Base-by-base conservation (phyloP, 2,888 invertebrate genomes). In the Campaea margaritaria region DNA sequence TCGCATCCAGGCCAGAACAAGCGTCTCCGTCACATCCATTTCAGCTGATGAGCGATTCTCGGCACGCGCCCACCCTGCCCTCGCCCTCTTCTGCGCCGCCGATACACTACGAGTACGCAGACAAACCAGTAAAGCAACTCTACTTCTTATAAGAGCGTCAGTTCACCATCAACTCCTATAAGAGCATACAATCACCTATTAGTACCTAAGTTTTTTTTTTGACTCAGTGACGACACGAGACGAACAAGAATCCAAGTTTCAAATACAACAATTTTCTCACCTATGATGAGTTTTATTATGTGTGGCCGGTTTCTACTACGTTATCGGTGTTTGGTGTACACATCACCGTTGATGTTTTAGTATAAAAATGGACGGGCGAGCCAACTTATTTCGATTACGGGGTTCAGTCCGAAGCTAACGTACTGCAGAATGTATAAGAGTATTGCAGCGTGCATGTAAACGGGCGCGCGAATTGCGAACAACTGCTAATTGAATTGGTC, bases 401-500 rank as follows among this genome's bases (percentile, higher is more conserved):
- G n/a, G n/a, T n/a, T n/a, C n/a, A n/a, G n/a, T n/a, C n/a, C n/a
- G 11, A 28, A 45, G 28, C 28, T 45, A 5, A 10, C 13, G 13
- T 45, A 45, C 45, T 45, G 45, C 27, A 12, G 45, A n/a, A 8
- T 28, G 10, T 28, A 28, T 28, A n/a, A 1, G 5, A 3, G 36
- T 5, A n/a, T 36, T 36, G n/a, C n/a, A 5, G 36, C n/a, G n/a
- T 12, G 12, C 7, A n/a, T 12, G 8, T 9, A 12, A 43, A 2
- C 11, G 1, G 11, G 14, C 42, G 16, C 51, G 34, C 51, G 43
- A 16, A 43, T 15, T 39, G 39, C 28, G 43, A 49, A 56, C 56
- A 38, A 44, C 43, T 47, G 47, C 47, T 56, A 49, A 56, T 56
- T 49, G 15, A 56, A 56, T 56, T 49, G n/a, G 36, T 11, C 44